A percentile compares a stretch with the other conserved stretches of the same genome.
Conservation (phyloP, 2,888 invertebrate genomes). For the Margaritifera margaritifera region DNA sequence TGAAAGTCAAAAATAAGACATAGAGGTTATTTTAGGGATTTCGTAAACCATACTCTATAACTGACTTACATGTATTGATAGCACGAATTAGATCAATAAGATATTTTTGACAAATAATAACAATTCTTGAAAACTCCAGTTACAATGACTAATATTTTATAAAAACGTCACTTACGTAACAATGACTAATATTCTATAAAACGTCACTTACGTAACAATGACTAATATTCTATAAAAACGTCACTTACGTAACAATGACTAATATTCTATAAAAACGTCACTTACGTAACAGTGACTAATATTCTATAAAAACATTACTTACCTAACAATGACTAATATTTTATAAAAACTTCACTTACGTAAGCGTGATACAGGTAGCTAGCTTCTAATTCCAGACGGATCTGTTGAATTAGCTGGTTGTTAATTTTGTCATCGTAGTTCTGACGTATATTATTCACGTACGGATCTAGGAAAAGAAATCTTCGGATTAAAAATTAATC, state of each 20-base stretch:
- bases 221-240: background rate
- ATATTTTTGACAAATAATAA: no score
- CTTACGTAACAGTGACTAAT: constrained; percentile 57
- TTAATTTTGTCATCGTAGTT: constrained; percentile 75
- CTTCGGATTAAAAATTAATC: no score
- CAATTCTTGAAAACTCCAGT: no score
- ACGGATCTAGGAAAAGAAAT: no score
- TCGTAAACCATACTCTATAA: no score
- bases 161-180: constrained; percentile 46
- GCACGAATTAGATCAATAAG: no score
- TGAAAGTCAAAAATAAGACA: no score
- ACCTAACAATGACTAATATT: constrained; percentile 25
- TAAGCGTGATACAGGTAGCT: constrained; percentile 64
- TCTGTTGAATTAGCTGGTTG: constrained; percentile 62
- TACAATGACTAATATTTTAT: no score
- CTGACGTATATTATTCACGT: constrained; percentile 37
- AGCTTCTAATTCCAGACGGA: constrained; percentile 54
- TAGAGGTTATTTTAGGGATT: no score
- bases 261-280: constrained; percentile 2
- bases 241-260: constrained; percentile 46
- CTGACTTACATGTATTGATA: no score
- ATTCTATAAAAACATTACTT: constrained; percentile 20
- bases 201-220: constrained; percentile 46
- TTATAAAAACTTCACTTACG: constrained; percentile 37
- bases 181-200: no score